Evolutionary conservation across 2,113 vertebrate species (phyloP).

Genomic region (Platichthys stellatus): DNA sequence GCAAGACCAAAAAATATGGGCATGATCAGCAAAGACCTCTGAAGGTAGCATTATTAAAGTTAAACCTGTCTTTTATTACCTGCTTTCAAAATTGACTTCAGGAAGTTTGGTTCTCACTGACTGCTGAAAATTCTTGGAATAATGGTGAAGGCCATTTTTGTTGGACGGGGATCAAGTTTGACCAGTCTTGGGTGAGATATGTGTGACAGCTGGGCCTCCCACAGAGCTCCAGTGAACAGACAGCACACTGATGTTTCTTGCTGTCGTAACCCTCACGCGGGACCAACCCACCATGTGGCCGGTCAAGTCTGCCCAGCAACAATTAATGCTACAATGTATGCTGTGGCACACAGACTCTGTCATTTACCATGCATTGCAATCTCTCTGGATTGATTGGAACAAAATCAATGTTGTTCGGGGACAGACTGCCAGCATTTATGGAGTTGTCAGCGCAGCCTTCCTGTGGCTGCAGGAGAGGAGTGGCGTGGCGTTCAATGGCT

Average conservation of each 20-base stretch:
- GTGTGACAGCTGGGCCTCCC: slow-evolving; percentile 62
- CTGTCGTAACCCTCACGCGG: slow-evolving; percentile 21
- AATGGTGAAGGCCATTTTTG: slow-evolving; percentile 20
- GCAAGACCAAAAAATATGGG: too few species aligned
- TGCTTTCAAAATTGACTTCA: too few species aligned
- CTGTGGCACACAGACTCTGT: slow-evolving; percentile 47
- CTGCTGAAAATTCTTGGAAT: background rate
- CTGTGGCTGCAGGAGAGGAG: slow-evolving; percentile 58
- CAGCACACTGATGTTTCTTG: slow-evolving; percentile 37
- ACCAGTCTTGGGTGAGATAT: slow-evolving; percentile 35
- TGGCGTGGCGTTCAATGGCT: slow-evolving; percentile 64
- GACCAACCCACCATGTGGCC: slow-evolving; percentile 38
- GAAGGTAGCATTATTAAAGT: background rate
- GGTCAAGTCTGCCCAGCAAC: slow-evolving; percentile 71
- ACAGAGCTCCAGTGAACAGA: slow-evolving; percentile 34
- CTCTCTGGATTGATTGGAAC: slow-evolving; percentile 72
- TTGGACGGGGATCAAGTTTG: slow-evolving; percentile 43
- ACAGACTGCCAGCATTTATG: slow-evolving; percentile 72
- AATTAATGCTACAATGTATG: slow-evolving; percentile 66
- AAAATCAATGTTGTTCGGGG: slow-evolving; percentile 78
- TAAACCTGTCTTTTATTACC: background rate
- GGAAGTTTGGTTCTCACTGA: background rate
- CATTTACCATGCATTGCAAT: slow-evolving; percentile 67
- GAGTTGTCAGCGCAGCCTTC: slow-evolving; percentile 71
- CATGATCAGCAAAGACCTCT: too few species aligned